Percentiles rank a stretch among this genome's conserved stretches.
Evolutionary conservation across 2,888 invertebrate genomes (phyloP).

Genomic region (Scaptomyza polygonia): DNA sequence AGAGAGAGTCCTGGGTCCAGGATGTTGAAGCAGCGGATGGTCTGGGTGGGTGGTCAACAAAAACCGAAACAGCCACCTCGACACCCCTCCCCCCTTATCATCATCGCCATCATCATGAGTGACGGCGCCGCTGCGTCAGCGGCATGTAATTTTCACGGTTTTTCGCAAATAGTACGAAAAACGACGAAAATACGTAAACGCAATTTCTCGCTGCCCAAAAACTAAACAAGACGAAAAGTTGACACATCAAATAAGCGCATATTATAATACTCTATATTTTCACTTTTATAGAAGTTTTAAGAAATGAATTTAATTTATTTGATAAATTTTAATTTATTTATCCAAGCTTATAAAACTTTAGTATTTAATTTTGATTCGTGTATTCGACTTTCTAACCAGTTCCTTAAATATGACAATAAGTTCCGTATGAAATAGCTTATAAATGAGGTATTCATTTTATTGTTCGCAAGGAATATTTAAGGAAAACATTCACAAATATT

Average conservation of each 20-base stretch:
- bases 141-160: constrained; percentile 73
- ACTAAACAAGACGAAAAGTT: constrained; percentile 51
- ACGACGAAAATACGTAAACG: constrained; percentile 51
- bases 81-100: background rate
- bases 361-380: too few species aligned
- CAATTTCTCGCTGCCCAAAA: constrained; percentile 50
- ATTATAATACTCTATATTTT: constrained; percentile 39
- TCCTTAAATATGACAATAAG: too few species aligned
- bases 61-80: constrained; percentile 28
- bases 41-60: constrained; percentile 17
- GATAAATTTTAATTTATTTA: too few species aligned
- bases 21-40: background rate
- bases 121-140: constrained; percentile 73
- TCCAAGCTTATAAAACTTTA: too few species aligned
- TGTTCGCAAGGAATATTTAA: too few species aligned
- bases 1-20: constrained; percentile 13
- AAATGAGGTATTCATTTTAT: too few species aligned
- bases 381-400: too few species aligned
- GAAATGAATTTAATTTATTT: too few species aligned
- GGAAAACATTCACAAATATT: too few species aligned
- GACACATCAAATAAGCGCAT: background rate
- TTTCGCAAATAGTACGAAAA: constrained; percentile 73
- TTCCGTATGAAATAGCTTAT: too few species aligned
- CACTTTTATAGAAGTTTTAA: too few species aligned
- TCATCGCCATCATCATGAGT: constrained; percentile 53